Percentiles rank a stretch among this genome's conserved stretches.
Evolutionary conservation across 2,888 invertebrate genomes (phyloP).

Genomic region (Tuberolachnus salignus): DNA sequence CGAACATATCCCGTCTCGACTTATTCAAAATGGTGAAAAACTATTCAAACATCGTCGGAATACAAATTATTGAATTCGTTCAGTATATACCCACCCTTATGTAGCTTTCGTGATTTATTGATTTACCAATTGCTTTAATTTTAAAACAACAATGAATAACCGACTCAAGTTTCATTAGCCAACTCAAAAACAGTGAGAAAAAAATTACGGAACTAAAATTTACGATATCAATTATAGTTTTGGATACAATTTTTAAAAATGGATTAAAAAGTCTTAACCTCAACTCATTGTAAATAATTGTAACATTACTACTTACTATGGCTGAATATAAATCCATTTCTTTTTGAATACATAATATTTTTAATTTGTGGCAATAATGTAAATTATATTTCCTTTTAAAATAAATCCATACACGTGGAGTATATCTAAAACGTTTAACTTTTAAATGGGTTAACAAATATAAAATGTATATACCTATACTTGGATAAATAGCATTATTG

Average conservation of each 20-base stretch:
- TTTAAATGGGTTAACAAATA: background rate
- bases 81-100: too few relatives aligned
- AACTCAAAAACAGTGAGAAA: too few relatives aligned
- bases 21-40: too few relatives aligned
- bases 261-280: background rate
- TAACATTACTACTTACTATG: background rate
- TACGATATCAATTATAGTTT: background rate
- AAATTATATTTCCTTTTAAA: background rate
- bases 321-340: background rate
- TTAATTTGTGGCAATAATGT: background rate
- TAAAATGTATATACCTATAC: too few relatives aligned
- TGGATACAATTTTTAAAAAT: background rate
- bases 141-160: too few relatives aligned
- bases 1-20: too few relatives aligned
- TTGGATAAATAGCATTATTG: background rate
- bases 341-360: background rate
- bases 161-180: too few relatives aligned
- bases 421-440: background rate
- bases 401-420: background rate
- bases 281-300: slow-evolving; percentile 3
- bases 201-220: slow-evolving; percentile 4
- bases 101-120: too few relatives aligned
- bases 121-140: too few relatives aligned
- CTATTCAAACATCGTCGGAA: too few relatives aligned
- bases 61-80: too few relatives aligned